A percentile compares a stretch with the other conserved stretches of the same genome.
Evolutionary conservation across 2,113 vertebrate genomes (phyloP).

Genomic region (Megaceryle torquata): DNA sequence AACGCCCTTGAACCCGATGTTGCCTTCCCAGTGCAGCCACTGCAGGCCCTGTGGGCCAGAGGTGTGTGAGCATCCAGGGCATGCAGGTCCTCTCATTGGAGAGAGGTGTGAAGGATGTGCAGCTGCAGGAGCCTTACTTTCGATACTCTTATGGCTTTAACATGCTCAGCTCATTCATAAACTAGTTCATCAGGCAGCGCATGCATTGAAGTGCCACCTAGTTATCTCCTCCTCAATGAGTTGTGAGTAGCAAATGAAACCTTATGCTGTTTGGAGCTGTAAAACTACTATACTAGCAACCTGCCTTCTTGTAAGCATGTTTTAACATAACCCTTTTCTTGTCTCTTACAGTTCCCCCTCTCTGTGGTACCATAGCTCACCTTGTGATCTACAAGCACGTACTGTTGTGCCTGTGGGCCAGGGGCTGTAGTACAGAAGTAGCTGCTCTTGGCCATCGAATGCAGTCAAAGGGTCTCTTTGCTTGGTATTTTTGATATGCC

Average conservation of each 20-base stretch:
- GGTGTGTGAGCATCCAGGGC: accelerated
- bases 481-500: neutral
- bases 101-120: neutral
- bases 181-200: neutral
- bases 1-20: neutral
- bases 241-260: neutral
- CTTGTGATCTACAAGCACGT: neutral
- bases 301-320: neutral
- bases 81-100: accelerated
- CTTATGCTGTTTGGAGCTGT: neutral
- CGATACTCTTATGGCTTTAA: neutral
- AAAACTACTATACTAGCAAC: neutral
- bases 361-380: neutral
- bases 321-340: neutral
- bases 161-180: neutral
- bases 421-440: neutral
- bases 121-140: neutral
- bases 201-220: neutral
- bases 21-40: accelerated
- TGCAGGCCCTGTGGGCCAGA: neutral
- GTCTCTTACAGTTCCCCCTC: neutral
- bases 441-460: neutral
- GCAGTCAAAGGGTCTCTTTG: neutral
- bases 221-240: neutral
- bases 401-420: neutral